Evolutionary conservation across 2,797 vertebrate genomes (phyloP), one percentile per base, ranked within the genome.

Genomic region (Lepilemur septentrionalis): DNA sequence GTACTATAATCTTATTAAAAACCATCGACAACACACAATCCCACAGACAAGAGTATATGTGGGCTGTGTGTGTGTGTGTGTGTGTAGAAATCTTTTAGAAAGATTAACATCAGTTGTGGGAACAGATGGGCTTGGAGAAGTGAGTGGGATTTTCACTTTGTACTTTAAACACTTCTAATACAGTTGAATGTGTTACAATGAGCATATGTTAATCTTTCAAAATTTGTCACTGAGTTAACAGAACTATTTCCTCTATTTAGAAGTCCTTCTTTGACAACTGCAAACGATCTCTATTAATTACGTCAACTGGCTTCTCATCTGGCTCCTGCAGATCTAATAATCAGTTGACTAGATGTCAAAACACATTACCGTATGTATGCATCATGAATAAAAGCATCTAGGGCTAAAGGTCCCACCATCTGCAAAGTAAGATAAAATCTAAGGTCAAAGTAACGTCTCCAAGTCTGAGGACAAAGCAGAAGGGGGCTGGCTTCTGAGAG

Each of bases 61-160:
- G 48, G 15, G 17, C 43, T 9, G 63, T 28, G 48, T 80, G 32
- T 67, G 38, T 20, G 20, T 28, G 43, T 76, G 28, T 32, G 32
- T 28, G 28, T 65, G 15, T 18, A 50, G 72, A 82, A 76, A 67
- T 13, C 38, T 48, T 91, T 78, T 50, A 63, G 73, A 80, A 75
- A 46, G 82, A 87, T 69, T 43, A 85, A 73, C 41, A 20, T 70
- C 35, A 38, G 41, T 20, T 18, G 23, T 80, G 69, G 23, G 75
- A 86, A 32, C 91, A 92, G 96, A 97, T 88, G 88, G 92, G 67
- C 61, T 92, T 75, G 15, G 76, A 32, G 50, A 90, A 52, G 30
- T 25, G 78, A 46, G 43, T 25, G 73, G n/a, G 89, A 46, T 48
- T 50, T 61, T 76, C 43, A 30, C 46, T 65, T 67, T 87, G 61